Evolutionary conservation across 2,888 invertebrate genomes (phyloP).

Genomic region (Antheraea yamamai): DNA sequence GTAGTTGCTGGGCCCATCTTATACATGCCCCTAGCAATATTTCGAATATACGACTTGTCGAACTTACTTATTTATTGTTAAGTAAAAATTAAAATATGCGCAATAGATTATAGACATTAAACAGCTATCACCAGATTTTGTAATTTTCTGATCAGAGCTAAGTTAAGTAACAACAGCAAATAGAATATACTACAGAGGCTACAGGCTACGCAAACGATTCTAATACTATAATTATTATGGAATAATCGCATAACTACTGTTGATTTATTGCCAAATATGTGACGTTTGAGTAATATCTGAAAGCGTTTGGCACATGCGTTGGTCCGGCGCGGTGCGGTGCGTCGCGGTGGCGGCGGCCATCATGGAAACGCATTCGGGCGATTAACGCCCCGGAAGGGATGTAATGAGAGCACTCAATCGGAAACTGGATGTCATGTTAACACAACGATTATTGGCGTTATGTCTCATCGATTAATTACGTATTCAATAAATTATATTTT

Average conservation of each 20-base stretch:
- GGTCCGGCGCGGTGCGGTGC: not conserved
- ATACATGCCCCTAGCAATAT: no score
- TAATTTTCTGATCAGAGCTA: no score
- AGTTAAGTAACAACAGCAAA: no score
- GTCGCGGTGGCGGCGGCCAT: conserved; percentile 28
- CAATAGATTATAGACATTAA: no score
- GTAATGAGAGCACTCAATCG: conserved; percentile 31
- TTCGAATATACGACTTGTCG: no score
- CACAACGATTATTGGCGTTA: conserved; percentile 24
- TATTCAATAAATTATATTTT: not conserved
- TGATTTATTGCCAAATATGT: not conserved
- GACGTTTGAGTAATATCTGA: not conserved
- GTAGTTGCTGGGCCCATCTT: no score
- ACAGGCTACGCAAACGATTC: no score
- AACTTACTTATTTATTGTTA: no score
- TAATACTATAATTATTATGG: no score
- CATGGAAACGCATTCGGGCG: conserved; percentile 25
- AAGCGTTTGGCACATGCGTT: not conserved
- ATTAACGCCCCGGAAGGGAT: conserved; percentile 31
- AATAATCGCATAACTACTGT: not conserved
- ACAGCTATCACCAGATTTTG: no score
- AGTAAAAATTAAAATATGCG: no score
- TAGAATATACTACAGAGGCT: no score
- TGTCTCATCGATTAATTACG: not conserved
- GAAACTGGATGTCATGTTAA: conserved; percentile 32